Percentiles rank a stretch among this genome's conserved stretches.
phyloP scores from a whole-genome alignment of 2,888 invertebrate genomes.

The Timandra comae region DNA sequence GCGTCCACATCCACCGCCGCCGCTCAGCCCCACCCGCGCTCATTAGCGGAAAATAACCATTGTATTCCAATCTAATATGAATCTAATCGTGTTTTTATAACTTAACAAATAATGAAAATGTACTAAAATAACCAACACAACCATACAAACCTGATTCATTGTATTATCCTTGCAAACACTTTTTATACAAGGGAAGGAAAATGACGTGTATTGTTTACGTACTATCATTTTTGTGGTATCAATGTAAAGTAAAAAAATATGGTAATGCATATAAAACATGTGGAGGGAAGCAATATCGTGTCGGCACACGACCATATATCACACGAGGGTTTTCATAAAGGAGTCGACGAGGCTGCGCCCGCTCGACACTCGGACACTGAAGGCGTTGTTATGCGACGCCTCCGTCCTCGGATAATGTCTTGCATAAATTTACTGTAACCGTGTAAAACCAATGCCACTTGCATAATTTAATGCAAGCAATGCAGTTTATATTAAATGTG shows the following conservation, averaged over 20 bases:
- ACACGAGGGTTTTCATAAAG: constrained; percentile 65
- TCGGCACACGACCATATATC: constrained; percentile 62
- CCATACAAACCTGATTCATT: too few relatives aligned
- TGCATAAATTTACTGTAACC: constrained; percentile 73
- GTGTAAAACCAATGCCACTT: constrained; percentile 61
- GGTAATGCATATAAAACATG: constrained; percentile 50
- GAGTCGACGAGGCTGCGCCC: constrained; percentile 36
- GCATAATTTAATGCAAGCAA: constrained; percentile 61
- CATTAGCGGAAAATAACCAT: constrained; percentile 61
- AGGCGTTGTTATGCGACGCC: constrained; percentile 71
- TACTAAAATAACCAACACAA: neutral
- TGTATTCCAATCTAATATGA: constrained; percentile 17
- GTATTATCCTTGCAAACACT: too few relatives aligned
- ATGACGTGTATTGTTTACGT: too few relatives aligned
- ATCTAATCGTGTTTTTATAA: neutral
- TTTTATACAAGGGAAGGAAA: too few relatives aligned
- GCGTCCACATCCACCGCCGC: constrained; percentile 49
- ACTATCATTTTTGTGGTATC: too few relatives aligned
- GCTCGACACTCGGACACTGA: constrained; percentile 59
- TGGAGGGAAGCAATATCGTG: constrained; percentile 61
- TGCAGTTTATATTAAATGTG: constrained; percentile 45
- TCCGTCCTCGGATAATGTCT: constrained; percentile 71
- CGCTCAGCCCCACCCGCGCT: constrained; percentile 36
- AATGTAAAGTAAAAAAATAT: constrained; percentile 31
- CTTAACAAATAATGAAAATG: neutral